Percentiles rank a stretch among this genome's conserved stretches.
These are phyloP conservation scores for Heterodera schachtii DNA, from an alignment of 1,140 invertebrate genomes.

Conservation along the genomic window DNA sequence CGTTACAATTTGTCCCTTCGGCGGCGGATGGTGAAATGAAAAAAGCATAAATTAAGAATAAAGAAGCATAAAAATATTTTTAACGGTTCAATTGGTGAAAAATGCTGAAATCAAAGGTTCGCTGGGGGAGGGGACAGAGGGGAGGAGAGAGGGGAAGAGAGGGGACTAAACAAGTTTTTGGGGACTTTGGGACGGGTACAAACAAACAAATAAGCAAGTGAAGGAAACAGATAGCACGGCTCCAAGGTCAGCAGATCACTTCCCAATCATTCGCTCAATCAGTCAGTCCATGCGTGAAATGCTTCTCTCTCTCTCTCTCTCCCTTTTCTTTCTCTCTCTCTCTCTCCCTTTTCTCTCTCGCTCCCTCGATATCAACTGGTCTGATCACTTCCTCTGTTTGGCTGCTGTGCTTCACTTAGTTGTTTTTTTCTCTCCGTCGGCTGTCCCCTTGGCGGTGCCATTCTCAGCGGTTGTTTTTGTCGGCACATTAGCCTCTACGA, in stretches of 20 bases:
- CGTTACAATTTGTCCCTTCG: too few species aligned
- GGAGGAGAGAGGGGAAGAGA: too few species aligned
- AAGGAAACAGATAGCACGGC: not conserved
- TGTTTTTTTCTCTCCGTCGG: not conserved
- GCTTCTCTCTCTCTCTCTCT: not conserved
- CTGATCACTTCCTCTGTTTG: too few species aligned
- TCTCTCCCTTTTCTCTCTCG: not conserved
- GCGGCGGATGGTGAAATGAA: too few species aligned
- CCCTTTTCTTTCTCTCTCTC: not conserved
- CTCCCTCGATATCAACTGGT: too few species aligned
- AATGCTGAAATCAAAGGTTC: not conserved
- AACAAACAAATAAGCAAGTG: not conserved
- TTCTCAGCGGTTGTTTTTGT: not conserved
- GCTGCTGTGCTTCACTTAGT: too few species aligned
- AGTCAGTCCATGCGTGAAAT: not conserved
- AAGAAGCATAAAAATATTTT: not conserved
- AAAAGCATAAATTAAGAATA: too few species aligned
- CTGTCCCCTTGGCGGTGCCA: too few species aligned
- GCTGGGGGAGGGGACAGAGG: not conserved
- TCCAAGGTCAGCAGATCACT: too few species aligned
- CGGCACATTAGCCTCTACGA: too few species aligned
- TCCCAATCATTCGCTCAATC: not conserved
- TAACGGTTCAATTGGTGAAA: conserved; percentile 8
- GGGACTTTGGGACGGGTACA: too few species aligned
- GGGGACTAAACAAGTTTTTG: not conserved